These are phyloP conservation scores for Capitella teleta DNA, from an alignment of 1,140 invertebrate genomes.

Conservation along the genomic window DNA sequence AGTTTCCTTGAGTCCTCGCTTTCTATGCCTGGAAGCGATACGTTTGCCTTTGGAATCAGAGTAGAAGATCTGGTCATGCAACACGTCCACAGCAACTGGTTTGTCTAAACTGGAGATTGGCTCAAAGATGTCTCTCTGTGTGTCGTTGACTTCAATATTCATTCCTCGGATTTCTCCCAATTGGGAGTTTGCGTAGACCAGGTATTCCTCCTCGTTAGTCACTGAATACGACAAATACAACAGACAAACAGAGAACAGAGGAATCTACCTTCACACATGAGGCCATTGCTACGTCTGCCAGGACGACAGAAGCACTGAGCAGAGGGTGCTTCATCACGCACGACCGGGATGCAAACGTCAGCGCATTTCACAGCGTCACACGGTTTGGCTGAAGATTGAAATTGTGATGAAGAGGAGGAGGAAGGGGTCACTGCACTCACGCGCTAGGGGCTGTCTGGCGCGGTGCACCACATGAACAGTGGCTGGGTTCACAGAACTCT, in stretches of 20 bases:
- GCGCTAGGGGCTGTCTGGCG: neutral
- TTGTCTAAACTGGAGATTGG: slow-evolving; percentile 53
- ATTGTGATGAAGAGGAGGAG: too few relatives aligned
- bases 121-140: slow-evolving; percentile 50
- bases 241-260: neutral
- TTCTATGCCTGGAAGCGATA: slow-evolving; percentile 43
- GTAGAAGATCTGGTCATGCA: slow-evolving; percentile 59
- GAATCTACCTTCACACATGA: neutral
- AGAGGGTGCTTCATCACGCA: neutral
- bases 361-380: too few relatives aligned
- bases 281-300: neutral
- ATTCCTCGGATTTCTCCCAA: slow-evolving; percentile 55
- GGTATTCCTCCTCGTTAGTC: slow-evolving; percentile 45
- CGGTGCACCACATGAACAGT: neutral
- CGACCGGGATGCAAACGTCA: too few relatives aligned
- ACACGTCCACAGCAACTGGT: slow-evolving; percentile 58
- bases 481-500: too few relatives aligned
- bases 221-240: slow-evolving; percentile 26
- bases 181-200: slow-evolving; percentile 53
- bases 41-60: slow-evolving; percentile 50
- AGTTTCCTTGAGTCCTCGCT: slow-evolving; percentile 32
- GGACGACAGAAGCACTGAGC: neutral
- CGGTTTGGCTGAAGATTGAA: too few relatives aligned
- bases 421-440: neutral
- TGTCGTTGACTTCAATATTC: slow-evolving; percentile 21